Percentiles rank a stretch among this genome's conserved stretches.
Conservation (phyloP, 2,113 vertebrate species). For the Anser cygnoides region DNA sequence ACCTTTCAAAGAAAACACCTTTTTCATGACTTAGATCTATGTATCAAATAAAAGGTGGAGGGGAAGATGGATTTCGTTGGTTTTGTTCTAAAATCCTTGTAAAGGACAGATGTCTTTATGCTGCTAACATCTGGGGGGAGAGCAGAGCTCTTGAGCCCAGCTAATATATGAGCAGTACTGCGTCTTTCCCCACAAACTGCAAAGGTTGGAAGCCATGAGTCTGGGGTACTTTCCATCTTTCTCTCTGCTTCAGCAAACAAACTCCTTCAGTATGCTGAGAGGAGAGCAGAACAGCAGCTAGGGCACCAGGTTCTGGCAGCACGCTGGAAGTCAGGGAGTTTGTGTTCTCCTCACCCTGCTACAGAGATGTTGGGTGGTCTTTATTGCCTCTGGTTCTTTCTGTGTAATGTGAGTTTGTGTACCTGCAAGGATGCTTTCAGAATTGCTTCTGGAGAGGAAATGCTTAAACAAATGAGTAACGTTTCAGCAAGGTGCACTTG, state of each 20-base stretch:
- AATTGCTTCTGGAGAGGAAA: background rate
- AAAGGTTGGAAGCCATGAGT: background rate
- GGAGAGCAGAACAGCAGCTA: background rate
- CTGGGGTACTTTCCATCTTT: background rate
- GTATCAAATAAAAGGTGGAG: background rate
- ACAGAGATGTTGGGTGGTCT: fast-evolving
- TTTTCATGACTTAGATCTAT: background rate
- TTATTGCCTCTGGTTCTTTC: background rate
- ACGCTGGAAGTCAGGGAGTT: fast-evolving
- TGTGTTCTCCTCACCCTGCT: background rate
- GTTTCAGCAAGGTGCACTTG: background rate
- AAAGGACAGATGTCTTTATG: background rate
- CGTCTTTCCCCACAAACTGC: background rate
- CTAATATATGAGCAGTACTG: background rate
- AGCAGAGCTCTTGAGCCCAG: fast-evolving
- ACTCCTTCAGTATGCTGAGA: background rate
- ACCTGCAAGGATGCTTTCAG: background rate
- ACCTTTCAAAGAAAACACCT: background rate
- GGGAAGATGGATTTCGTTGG: background rate
- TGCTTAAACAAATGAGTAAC: background rate
- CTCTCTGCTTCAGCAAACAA: fast-evolving
- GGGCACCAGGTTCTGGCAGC: background rate
- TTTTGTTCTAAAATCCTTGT: background rate
- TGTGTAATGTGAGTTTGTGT: background rate
- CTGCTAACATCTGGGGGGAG: too few relatives aligned